phyloP scores from a whole-genome alignment of 2,888 invertebrate genomes.

The Tachystola acroxantha region DNA sequence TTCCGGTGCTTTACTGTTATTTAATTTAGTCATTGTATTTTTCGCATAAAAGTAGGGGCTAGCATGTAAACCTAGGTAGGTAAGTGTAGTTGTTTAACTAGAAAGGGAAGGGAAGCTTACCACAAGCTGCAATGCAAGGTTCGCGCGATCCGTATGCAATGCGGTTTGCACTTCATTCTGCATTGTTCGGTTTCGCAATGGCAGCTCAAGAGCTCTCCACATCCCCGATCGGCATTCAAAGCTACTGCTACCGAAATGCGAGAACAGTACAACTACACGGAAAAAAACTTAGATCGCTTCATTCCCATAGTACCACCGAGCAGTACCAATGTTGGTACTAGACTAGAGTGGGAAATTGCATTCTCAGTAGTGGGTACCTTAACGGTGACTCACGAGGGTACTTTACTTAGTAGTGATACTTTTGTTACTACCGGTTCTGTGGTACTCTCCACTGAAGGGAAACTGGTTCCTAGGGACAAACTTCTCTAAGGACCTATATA shows the following conservation, averaged over 20 bases:
- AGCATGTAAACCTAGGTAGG: background rate
- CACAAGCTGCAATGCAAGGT: conserved; percentile 1
- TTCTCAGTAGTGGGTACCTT: no score
- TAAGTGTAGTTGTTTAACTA: background rate
- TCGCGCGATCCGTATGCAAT: conserved; percentile 23
- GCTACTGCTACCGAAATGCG: conserved; percentile 23
- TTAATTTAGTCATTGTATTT: conserved; percentile 12
- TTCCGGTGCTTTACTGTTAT: conserved; percentile 20
- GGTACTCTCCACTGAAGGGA: no score
- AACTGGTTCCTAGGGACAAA: no score
- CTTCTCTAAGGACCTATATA: no score
- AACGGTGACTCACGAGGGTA: no score
- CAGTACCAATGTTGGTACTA: no score
- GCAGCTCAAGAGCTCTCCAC: conserved; percentile 49
- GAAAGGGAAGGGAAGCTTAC: conserved; percentile 4
- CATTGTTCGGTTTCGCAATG: conserved; percentile 64
- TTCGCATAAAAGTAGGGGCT: background rate
- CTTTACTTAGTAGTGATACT: no score
- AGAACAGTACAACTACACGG: background rate
- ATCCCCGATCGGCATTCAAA: conserved; percentile 61
- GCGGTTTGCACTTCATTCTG: conserved; percentile 52
- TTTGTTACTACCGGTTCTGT: no score
- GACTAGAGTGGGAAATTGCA: no score
- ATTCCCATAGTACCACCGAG: no score
- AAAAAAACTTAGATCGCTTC: no score